phyloP scores from a whole-genome alignment of 2,888 invertebrate genomes.

The Cryptus armator region DNA sequence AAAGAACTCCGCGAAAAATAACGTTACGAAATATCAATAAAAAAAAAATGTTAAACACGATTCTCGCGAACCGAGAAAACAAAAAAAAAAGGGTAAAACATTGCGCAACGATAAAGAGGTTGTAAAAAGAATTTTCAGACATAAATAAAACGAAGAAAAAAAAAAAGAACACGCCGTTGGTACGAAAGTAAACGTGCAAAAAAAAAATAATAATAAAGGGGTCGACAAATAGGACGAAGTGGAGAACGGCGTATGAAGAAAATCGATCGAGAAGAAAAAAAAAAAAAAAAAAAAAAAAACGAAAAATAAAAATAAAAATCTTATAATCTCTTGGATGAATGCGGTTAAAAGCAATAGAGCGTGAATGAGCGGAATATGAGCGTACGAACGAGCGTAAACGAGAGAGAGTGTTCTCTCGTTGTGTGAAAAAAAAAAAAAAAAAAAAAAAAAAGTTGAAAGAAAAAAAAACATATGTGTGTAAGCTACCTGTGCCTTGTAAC shows the following conservation, averaged over 20 bases:
- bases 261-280: constrained; percentile 58
- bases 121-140: constrained; percentile 15
- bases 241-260: constrained; percentile 48
- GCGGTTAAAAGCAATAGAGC: constrained; percentile 81
- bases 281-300: constrained; percentile 43
- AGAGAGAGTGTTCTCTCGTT: constrained; percentile 72
- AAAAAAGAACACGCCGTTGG: constrained; percentile 37
- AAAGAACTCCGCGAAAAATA: not conserved
- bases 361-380: constrained; percentile 71
- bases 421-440: constrained; percentile 64
- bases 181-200: constrained; percentile 42
- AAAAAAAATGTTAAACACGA: not conserved
- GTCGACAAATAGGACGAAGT: constrained; percentile 48
- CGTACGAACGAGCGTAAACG: constrained; percentile 71
- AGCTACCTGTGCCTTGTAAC: constrained; percentile 85
- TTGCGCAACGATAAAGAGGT: constrained; percentile 55
- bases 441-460: constrained; percentile 33
- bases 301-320: constrained; percentile 66
- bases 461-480: constrained; percentile 81
- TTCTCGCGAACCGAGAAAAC: constrained; percentile 33
- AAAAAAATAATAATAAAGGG: constrained; percentile 47
- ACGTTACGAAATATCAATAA: not conserved
- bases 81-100: constrained; percentile 42
- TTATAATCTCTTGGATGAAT: constrained; percentile 80
- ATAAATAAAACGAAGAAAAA: constrained; percentile 44